Conservation (phyloP, 1,140 invertebrate species). For the Drosophila arizonae region DNA sequence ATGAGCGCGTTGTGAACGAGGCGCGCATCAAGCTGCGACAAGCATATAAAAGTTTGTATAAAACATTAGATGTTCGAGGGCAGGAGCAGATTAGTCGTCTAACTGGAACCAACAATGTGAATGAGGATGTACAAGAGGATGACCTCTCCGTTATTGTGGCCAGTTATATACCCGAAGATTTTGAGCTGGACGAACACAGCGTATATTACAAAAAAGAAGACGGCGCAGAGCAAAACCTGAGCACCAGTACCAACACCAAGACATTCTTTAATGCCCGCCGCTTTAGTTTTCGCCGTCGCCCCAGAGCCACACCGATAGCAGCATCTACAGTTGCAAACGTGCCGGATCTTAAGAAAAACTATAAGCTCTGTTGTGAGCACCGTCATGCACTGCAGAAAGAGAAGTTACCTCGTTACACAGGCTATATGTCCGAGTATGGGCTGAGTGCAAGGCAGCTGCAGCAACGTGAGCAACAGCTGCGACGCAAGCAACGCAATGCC, state of each 20-base stretch:
- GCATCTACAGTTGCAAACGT: slow-evolving; percentile 4
- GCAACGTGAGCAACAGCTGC: slow-evolving; percentile 62
- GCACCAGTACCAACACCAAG: slow-evolving; percentile 48
- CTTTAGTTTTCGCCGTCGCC: slow-evolving; percentile 65
- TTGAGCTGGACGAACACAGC: slow-evolving; percentile 69
- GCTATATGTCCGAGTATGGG: slow-evolving; percentile 81
- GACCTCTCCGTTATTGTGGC: slow-evolving; percentile 78
- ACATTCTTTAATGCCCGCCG: slow-evolving; percentile 66
- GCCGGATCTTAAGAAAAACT: slow-evolving; percentile 68
- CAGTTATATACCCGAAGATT: slow-evolving; percentile 72
- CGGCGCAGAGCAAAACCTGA: not conserved
- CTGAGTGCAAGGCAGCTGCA: slow-evolving; percentile 72
- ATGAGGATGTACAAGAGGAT: slow-evolving; percentile 59
- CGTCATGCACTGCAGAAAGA: slow-evolving; percentile 62
- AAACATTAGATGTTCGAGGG: slow-evolving; percentile 57
- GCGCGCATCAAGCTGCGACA: slow-evolving; percentile 56
- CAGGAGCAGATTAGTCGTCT: slow-evolving; percentile 58
- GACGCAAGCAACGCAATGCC: slow-evolving; percentile 56
- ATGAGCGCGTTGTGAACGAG: slow-evolving; percentile 65
- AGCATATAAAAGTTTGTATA: slow-evolving; percentile 68
- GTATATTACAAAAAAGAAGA: slow-evolving; percentile 67
- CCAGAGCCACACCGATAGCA: slow-evolving; percentile 44
- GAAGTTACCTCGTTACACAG: slow-evolving; percentile 76
- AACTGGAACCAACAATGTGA: slow-evolving; percentile 26
- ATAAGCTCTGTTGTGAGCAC: slow-evolving; percentile 81